Evolutionary conservation across 2,797 vertebrate genomes (phyloP).

Genomic region (Intellagama lesueurii): DNA sequence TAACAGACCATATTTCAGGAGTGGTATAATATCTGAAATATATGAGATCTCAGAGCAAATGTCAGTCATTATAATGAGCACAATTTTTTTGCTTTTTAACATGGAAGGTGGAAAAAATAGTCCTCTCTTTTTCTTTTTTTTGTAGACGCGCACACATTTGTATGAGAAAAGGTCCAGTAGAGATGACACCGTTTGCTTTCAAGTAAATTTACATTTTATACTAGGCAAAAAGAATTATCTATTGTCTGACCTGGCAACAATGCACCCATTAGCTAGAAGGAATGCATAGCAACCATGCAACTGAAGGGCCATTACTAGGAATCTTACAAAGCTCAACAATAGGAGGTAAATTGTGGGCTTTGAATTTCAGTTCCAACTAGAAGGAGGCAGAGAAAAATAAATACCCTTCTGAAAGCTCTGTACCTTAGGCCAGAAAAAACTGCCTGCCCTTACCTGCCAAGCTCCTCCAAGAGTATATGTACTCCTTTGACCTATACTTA

Average conservation of each 20-base stretch:
- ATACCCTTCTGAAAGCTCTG: not conserved
- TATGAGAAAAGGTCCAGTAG: not conserved
- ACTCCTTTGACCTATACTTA: not conserved
- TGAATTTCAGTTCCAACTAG: conserved; percentile 43
- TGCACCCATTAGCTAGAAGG: conserved; percentile 21
- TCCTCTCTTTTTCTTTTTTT: no score
- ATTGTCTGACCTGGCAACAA: conserved; percentile 21
- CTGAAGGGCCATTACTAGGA: conserved; percentile 3
- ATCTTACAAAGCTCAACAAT: conserved; percentile 28
- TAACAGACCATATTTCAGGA: conserved; percentile 53
- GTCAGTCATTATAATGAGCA: conserved; percentile 46
- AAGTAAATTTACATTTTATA: conserved; percentile 55
- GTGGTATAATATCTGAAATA: conserved; percentile 29
- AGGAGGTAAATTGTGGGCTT: conserved; percentile 40
- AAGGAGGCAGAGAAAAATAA: conserved; percentile 20
- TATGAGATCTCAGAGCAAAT: conserved; percentile 34
- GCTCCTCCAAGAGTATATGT: not conserved
- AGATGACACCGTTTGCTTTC: conserved; percentile 21
- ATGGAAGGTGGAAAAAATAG: no score
- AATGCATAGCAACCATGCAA: conserved; percentile 37
- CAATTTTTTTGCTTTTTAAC: no score
- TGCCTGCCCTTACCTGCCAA: not conserved
- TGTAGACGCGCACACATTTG: not conserved
- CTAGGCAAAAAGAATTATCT: conserved; percentile 42
- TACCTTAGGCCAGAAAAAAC: not conserved